Evolutionary conservation across 2,797 vertebrate genomes (phyloP).

Genomic region (Sphenodon punctatus): DNA sequence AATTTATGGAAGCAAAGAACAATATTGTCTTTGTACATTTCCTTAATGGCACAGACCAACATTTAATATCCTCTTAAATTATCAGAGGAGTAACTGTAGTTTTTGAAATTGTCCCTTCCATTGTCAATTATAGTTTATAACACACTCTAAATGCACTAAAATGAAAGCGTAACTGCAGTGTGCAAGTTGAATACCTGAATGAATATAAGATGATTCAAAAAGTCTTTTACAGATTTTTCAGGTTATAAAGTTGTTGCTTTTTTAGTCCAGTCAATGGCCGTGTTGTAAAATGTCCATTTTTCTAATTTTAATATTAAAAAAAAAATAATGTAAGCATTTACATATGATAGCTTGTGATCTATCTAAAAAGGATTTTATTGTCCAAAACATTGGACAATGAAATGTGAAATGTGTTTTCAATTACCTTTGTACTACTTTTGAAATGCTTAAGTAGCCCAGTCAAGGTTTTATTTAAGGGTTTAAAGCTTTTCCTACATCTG

Average conservation of each 20-base stretch:
- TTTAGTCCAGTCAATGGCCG: neutral
- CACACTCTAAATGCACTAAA: neutral
- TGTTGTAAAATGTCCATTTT: neutral
- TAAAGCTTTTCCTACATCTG: conserved; percentile 14
- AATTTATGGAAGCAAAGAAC: neutral
- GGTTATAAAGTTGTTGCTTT: neutral
- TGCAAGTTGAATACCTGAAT: neutral
- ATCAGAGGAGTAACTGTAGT: neutral
- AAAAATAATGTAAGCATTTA: neutral
- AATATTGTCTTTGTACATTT: neutral
- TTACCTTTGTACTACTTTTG: conserved; percentile 6
- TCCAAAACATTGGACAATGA: no score
- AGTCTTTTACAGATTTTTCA: neutral
- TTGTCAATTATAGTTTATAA: neutral
- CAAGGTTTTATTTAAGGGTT: conserved; percentile 35
- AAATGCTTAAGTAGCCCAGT: neutral
- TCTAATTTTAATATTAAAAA: neutral
- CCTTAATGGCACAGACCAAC: neutral
- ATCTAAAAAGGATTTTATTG: neutral
- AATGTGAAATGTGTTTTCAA: conserved; percentile 11
- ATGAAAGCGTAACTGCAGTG: neutral
- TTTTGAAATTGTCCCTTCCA: neutral
- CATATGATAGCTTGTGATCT: neutral
- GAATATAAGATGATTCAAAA: neutral
- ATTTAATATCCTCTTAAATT: neutral